phyloP scores from a whole-genome alignment of 35 echinoderm and acorn worm genomes.

The Lytechinus pictus region DNA sequence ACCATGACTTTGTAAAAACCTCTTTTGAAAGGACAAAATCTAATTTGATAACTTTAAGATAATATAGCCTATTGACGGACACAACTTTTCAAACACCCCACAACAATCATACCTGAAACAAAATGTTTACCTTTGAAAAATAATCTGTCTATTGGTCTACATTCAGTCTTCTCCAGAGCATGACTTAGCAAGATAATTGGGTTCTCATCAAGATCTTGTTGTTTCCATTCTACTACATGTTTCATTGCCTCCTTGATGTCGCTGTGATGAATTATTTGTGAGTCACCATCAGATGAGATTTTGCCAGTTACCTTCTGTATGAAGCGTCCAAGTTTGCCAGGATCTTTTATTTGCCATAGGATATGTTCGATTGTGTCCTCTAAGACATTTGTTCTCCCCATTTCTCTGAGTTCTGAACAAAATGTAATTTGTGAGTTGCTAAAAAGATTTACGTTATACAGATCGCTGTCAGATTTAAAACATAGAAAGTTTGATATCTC shows the following conservation, averaged over 20 bases:
- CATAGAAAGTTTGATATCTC: no score
- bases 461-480: no score
- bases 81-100: no score
- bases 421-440: no score
- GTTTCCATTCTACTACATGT: not conserved
- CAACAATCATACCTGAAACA: no score
- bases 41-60: no score
- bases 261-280: not conserved
- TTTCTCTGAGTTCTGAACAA: not conserved
- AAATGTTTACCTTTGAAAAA: not conserved
- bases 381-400: not conserved
- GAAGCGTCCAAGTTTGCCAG: not conserved
- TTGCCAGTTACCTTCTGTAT: not conserved
- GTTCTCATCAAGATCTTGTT: not conserved
- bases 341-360: not conserved
- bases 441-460: no score
- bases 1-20: no score
- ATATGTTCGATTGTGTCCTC: not conserved
- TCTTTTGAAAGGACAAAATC: no score
- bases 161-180: not conserved
- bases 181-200: not conserved
- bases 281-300: not conserved
- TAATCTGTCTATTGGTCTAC: not conserved
- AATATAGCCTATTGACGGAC: no score
- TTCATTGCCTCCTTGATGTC: not conserved